Conservation (phyloP, 2,113 vertebrate species). For the Neogobius melanostomus region DNA sequence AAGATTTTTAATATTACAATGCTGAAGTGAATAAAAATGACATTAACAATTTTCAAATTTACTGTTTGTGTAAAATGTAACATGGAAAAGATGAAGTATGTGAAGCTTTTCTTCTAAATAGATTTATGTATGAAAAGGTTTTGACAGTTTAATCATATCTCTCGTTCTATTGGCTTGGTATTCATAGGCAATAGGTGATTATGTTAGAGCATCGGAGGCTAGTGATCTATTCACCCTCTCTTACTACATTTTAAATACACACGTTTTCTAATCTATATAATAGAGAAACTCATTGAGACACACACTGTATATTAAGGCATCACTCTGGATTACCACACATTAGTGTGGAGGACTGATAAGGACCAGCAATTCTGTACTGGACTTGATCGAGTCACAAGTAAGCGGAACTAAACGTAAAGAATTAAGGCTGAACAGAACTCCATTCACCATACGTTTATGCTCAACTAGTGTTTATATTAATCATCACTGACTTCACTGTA, state of each 20-base stretch:
- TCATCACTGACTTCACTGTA: slow-evolving; percentile 11
- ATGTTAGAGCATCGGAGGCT: slow-evolving; percentile 36
- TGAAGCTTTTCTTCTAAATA: slow-evolving; percentile 1
- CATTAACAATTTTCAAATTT: neutral
- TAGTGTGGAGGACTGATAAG: slow-evolving; percentile 16
- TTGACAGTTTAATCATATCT: slow-evolving; percentile 34
- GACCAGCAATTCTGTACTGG: neutral
- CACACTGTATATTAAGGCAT: slow-evolving; percentile 51
- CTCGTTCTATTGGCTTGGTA: slow-evolving; percentile 72
- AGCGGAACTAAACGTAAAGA: slow-evolving; percentile 16
- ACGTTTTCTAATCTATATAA: slow-evolving; percentile 53
- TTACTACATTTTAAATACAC: slow-evolving; percentile 46
- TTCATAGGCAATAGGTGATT: slow-evolving; percentile 72
- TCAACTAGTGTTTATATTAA: too few species aligned
- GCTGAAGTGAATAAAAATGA: neutral
- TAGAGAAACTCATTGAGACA: slow-evolving; percentile 51
- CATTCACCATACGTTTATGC: neutral
- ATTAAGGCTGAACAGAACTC: slow-evolving; percentile 59
- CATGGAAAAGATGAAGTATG: neutral
- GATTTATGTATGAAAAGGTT: neutral
- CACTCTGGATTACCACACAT: slow-evolving; percentile 26
- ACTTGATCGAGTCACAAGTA: slow-evolving; percentile 24
- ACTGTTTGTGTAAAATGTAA: neutral
- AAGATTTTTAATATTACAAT: neutral
- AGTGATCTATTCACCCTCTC: slow-evolving; percentile 32